Evolutionary conservation across 2,797 vertebrate species (phyloP).

Genomic region (Staurois parvus): DNA sequence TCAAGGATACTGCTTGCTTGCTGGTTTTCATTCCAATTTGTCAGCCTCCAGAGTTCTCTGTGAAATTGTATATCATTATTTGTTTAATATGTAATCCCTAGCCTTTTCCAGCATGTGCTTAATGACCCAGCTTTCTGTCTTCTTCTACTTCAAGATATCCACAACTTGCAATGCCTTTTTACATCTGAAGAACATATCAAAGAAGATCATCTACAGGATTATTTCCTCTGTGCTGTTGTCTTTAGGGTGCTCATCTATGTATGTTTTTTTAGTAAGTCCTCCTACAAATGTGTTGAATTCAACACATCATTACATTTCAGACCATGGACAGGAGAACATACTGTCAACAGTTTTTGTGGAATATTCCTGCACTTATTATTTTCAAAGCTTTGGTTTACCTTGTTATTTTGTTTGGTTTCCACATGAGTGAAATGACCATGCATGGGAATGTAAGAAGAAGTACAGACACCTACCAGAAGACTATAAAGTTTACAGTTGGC

Average conservation of each 20-base stretch:
- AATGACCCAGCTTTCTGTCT: not conserved
- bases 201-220: not conserved
- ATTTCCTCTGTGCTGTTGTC: not conserved
- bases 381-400: not conserved
- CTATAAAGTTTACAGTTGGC: not conserved
- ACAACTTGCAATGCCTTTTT: not conserved
- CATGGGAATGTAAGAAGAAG: not conserved
- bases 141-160: constrained; percentile 11
- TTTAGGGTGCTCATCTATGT: not conserved
- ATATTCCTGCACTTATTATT: not conserved
- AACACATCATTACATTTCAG: not conserved
- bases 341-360: not conserved
- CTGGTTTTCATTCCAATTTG: too few relatives aligned
- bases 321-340: not conserved
- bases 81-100: too few relatives aligned
- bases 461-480: not conserved
- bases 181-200: not conserved
- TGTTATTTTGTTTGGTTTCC: not conserved
- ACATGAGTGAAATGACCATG: not conserved
- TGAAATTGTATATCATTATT: too few relatives aligned
- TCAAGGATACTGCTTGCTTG: not conserved
- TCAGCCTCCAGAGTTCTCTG: too few relatives aligned
- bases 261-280: not conserved
- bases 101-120: too few relatives aligned
- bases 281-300: not conserved